These are phyloP conservation scores for Laothoe populi DNA, from an alignment of 2,888 invertebrate species.

Conservation along the genomic window DNA sequence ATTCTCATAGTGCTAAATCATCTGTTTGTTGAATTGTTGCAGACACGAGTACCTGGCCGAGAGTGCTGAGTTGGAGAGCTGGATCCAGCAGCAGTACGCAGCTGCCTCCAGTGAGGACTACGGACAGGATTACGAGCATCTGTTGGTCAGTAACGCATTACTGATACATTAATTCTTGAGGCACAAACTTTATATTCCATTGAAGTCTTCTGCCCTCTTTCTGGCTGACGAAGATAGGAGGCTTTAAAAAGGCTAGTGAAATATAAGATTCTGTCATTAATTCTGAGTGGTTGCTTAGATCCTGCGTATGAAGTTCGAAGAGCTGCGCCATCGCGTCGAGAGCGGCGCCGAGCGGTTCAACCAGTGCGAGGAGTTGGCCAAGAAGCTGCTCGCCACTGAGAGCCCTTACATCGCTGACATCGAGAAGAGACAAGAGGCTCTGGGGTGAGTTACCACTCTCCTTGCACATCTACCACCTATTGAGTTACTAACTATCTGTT, in stretches of 20 bases:
- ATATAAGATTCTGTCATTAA: no score
- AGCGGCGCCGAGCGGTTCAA: conserved; percentile 95
- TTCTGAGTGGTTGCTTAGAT: conserved; percentile 78
- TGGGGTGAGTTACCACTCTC: conserved; percentile 87
- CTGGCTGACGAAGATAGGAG: no score
- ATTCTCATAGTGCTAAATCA: background rate
- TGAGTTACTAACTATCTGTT: no score
- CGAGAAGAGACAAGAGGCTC: conserved; percentile 92
- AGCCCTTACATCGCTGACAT: conserved; percentile 94
- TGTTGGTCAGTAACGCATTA: conserved; percentile 82
- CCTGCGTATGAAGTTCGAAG: conserved; percentile 95
- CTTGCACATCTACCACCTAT: background rate
- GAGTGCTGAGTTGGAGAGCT: conserved; percentile 94
- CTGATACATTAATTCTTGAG: no score
- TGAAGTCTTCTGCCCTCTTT: no score
- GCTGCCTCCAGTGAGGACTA: conserved; percentile 96
- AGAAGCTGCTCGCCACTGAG: conserved; percentile 93
- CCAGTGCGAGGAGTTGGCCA: conserved; percentile 95
- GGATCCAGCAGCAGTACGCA: conserved; percentile 96
- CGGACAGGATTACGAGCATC: conserved; percentile 96
- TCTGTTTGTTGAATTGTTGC: conserved; percentile 10
- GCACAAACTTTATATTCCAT: no score
- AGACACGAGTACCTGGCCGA: conserved; percentile 96
- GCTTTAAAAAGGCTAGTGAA: no score
- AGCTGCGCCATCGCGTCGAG: conserved; percentile 95